Evolutionary conservation across 1,140 invertebrate species (phyloP), one percentile per base, ranked within the genome.

Genomic region (Lanistes nyassanus): DNA sequence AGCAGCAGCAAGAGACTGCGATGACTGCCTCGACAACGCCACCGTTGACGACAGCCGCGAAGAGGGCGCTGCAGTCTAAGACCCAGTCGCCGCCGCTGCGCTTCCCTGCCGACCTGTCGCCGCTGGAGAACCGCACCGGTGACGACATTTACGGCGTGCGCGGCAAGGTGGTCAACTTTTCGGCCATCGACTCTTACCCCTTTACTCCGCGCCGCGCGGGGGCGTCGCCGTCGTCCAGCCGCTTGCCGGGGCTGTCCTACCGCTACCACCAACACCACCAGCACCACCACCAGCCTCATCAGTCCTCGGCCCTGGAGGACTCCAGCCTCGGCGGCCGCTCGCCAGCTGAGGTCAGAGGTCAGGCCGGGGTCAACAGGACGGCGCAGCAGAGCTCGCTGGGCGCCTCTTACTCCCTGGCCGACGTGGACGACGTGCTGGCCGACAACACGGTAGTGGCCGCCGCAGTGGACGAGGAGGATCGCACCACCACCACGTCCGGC

Each of bases 401-500:
- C 36, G 73, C 83, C 47, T 47, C 73, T 37, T 87, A 87, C 79
- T 87, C 85, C 9, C 42, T 87, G 47, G 77, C 74, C 42, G 85
- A 87, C 68, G 82, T 87, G 62, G 80, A 84, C 19, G 81, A 80
- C 31, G 80, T 80, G 4, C 76, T 84, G 62, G 80, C 81, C 72
- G 79, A 82, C 39, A 80, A 76, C 36, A 64, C 55, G n/a, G 71
- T 36, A 26, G 47, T 34, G 72, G 76, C 72, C 5, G 65, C 58
- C 4, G 79, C 76, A 16, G 73, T 77, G 29, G 72, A 81, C 39
- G 81, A 85, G 62, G 83, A 84, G 34, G 81, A 79, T 67, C 76
- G 77, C 39, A 83, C 81, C 60, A 85, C 81, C 7, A 87, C 86
- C 60, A 87, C 84, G 1, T 87, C 84, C 0, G 84, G 84, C 37